phyloP scores from a whole-genome alignment of 2,888 invertebrate species.

The Amaurobius ferox region DNA sequence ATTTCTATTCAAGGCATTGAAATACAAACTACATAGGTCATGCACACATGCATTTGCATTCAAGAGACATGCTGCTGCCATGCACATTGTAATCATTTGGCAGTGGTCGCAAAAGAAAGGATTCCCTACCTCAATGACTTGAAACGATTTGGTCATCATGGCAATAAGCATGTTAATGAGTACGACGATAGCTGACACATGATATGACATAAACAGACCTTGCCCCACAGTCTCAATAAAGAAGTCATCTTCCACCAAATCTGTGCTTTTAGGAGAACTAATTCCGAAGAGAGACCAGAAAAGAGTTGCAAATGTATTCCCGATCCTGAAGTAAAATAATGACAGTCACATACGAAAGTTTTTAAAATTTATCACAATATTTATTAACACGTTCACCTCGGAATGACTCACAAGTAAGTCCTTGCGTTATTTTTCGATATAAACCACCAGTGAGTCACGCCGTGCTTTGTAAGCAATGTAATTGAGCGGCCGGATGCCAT shows the following conservation, averaged over 20 bases:
- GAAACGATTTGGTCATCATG: slow-evolving; percentile 78
- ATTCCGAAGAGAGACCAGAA: slow-evolving; percentile 79
- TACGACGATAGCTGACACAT: slow-evolving; percentile 79
- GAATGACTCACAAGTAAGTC: too few species aligned
- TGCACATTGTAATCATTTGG: not conserved
- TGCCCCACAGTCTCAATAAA: slow-evolving; percentile 79
- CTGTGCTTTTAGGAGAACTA: slow-evolving; percentile 77
- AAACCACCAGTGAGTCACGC: too few species aligned
- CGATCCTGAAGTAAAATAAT: slow-evolving; percentile 76
- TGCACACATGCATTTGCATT: not conserved
- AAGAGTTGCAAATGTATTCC: slow-evolving; percentile 78
- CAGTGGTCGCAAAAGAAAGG: slow-evolving; percentile 2
- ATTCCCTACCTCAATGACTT: slow-evolving; percentile 77
- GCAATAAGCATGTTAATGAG: slow-evolving; percentile 78
- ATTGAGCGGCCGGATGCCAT: too few species aligned
- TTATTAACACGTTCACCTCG: too few species aligned
- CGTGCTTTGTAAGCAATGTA: too few species aligned
- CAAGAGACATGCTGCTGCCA: not conserved
- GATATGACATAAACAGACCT: slow-evolving; percentile 79
- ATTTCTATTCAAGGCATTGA: too few species aligned
- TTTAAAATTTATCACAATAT: not conserved
- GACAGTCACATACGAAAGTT: not conserved
- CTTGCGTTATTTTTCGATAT: too few species aligned
- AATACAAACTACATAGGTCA: not conserved
- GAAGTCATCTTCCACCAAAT: slow-evolving; percentile 77